These are phyloP conservation scores for Anoplolepis gracilipes DNA, from an alignment of 1,140 invertebrate genomes.

Conservation along the genomic window DNA sequence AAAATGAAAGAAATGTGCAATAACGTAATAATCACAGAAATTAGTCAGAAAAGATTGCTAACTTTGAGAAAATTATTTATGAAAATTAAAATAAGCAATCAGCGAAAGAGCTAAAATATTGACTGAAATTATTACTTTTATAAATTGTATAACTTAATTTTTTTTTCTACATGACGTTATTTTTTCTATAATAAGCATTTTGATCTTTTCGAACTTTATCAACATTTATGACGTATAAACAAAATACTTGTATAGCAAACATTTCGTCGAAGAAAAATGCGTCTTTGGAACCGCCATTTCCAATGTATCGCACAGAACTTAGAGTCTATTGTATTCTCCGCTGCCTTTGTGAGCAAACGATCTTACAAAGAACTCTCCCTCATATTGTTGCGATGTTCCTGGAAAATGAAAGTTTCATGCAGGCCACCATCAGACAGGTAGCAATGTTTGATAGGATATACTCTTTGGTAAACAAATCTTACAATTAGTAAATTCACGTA, in stretches of 20 bases:
- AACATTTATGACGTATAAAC: slow-evolving; percentile 37
- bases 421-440: slow-evolving; percentile 12
- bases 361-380: slow-evolving; percentile 68
- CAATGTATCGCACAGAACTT: slow-evolving; percentile 51
- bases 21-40: background rate
- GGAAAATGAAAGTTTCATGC: slow-evolving; percentile 80
- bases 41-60: background rate
- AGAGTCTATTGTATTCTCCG: slow-evolving; percentile 63
- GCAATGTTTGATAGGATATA: background rate
- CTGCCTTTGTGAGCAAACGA: slow-evolving; percentile 63
- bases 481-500: background rate
- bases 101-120: background rate
- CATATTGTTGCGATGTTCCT: slow-evolving; percentile 71
- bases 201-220: slow-evolving; percentile 59
- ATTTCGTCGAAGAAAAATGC: slow-evolving; percentile 40
- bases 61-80: background rate
- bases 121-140: background rate
- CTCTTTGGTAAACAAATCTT: slow-evolving; percentile 32
- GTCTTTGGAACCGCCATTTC: slow-evolving; percentile 39
- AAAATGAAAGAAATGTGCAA: background rate
- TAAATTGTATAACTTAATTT: background rate
- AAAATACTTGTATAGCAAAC: slow-evolving; percentile 44
- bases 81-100: background rate
- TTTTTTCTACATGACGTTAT: background rate
- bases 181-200: background rate